Evolutionary conservation across 2,888 invertebrate species (phyloP), one percentile per base, ranked within the genome.

Genomic region (Dioctria linearis): DNA sequence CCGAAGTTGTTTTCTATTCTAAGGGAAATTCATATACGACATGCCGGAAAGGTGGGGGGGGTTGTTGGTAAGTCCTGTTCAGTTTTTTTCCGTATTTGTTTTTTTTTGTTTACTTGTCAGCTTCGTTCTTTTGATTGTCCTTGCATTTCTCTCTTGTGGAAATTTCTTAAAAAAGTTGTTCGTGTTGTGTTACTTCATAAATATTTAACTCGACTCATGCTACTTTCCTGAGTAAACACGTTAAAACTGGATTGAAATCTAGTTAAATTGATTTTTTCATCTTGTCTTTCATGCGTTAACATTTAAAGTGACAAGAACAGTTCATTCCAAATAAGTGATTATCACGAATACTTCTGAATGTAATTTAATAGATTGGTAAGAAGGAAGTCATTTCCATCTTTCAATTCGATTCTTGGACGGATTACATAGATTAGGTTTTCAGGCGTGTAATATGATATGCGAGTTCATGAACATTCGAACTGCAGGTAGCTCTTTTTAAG

Each of bases 151-250:
- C 25, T 25, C 25, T 25, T 73, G 13, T 40, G 73, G 57, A 73
- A 57, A 37, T 73, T 42, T 57, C 59, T 69, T 54, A 11, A 59
- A 67, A n/a, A 54, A 54, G 73, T 73, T 73, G 73, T 73, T 73
- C 39, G 42, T 73, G 73, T 73, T 73, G 42, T 57, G 57, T 57
- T 57, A 59, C 57, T 73, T 54, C 57, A 73, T 73, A 73, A 73
- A 73, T 73, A 73, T 73, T 73, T 73, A 73, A 73, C 40, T 73
- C 43, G 9, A 9, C 57, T 57, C 57, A 57, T 73, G 37, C 61
- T 39, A 4, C 61, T 61, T 61, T 61, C 61, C 8, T 61, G 37
- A 25, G 61, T 39, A 61, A 61, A 61, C 61, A 39, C 39, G 61
- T 61, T 61, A 61, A 6, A 61, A 25, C 39, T 61, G 37, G 39